Evolutionary conservation across 1,140 invertebrate species (phyloP), one percentile per base, ranked within the genome.

Genomic region (Cydia strobilella): DNA sequence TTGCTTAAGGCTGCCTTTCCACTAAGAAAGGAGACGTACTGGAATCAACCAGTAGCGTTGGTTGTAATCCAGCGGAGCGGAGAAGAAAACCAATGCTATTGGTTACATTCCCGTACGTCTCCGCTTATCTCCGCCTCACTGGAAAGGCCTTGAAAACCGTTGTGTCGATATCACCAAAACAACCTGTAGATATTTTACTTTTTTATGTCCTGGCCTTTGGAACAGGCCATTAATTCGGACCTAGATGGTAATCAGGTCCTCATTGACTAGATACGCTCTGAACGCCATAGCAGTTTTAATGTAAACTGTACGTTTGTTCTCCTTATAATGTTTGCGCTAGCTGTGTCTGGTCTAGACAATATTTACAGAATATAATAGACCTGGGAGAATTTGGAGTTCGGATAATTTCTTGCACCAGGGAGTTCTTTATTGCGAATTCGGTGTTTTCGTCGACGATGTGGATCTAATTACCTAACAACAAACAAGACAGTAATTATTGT

Each of bases 321-420:
- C 20, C 54, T 59, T 59, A 59, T 23, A 59, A 59, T 59, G 54
- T 59, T 59, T 59, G 54, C 51, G 51, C 54, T 59, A 59, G 54
- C 51, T 54, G 15, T 59, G 20, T 59, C 54, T 59, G 6, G 54
- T 59, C 54, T 59, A 23, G 54, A 59, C 54, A 59, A 23, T 59
- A 59, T 59, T 59, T 59, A 59, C 54, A 1, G 54, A 59, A 59
- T 59, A 59, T 59, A 59, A 59, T 59, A 23, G 54, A 59, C 54
- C 54, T 54, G 51, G 54, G 54, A 59, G 20, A 23, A 59, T 59
- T 59, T 59, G 9, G 54, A 59, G 20, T 59, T 20, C 18, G 54
- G 20, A 59, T 59, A 23, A 59, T 59, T 59, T 59, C 20, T 10
- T 23, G 54, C 54, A 59, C 54, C 7, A 23, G 54, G 54, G 20